These are phyloP conservation scores for Epistrophella euchroma DNA, from an alignment of 2,888 invertebrate genomes.

Conservation along the genomic window DNA sequence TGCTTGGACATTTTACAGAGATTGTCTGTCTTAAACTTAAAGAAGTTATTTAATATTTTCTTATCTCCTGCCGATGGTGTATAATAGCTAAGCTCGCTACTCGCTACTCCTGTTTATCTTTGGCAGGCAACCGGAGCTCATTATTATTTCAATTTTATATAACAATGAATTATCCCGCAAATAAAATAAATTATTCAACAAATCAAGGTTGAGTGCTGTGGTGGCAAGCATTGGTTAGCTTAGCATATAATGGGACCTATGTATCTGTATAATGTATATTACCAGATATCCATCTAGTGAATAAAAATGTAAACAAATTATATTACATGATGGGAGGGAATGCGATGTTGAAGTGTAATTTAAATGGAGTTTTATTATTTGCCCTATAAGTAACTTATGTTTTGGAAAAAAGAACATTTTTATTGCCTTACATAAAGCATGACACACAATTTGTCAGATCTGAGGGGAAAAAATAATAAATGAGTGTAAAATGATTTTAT, in stretches of 20 bases:
- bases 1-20: slow-evolving; percentile 65
- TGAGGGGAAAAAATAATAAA: slow-evolving; percentile 8
- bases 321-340: slow-evolving; percentile 38
- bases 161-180: slow-evolving; percentile 61
- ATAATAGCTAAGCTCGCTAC: neutral
- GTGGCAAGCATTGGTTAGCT: neutral
- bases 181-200: slow-evolving; percentile 59
- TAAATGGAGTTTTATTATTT: slow-evolving; percentile 50
- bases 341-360: slow-evolving; percentile 50
- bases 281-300: neutral
- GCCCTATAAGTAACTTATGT: neutral
- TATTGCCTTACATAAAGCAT: neutral
- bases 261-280: neutral
- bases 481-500: neutral
- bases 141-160: slow-evolving; percentile 59
- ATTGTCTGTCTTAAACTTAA: slow-evolving; percentile 36
- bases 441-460: neutral
- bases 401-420: slow-evolving; percentile 7
- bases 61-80: slow-evolving; percentile 29
- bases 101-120: neutral
- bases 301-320: slow-evolving; percentile 53
- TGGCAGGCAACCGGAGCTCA: neutral
- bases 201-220: slow-evolving; percentile 48
- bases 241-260: slow-evolving; percentile 21
- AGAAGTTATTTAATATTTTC: slow-evolving; percentile 53